Evolutionary conservation across 2,888 invertebrate genomes (phyloP).

Genomic region (Parnassius smintheus): DNA sequence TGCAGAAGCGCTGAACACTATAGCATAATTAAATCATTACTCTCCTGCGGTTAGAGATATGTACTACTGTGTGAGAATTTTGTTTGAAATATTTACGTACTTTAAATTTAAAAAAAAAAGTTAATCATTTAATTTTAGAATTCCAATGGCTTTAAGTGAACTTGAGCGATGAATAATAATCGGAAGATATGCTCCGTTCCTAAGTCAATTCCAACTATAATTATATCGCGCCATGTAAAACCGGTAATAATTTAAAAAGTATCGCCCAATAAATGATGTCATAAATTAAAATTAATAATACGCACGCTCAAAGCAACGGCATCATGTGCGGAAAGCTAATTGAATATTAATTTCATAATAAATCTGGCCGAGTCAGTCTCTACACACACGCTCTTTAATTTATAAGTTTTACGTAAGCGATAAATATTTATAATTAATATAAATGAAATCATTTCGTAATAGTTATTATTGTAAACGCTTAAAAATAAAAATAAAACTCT

Average conservation of each 20-base stretch:
- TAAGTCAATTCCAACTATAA: constrained; percentile 10
- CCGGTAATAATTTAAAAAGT: constrained; percentile 75
- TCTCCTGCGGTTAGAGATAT: too few relatives aligned
- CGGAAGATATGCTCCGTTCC: background rate
- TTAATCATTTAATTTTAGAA: too few relatives aligned
- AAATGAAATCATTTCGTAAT: background rate
- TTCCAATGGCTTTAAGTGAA: too few relatives aligned
- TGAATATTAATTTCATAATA: constrained; percentile 80
- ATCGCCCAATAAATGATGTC: constrained; percentile 76
- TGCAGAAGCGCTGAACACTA: too few relatives aligned
- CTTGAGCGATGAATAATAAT: background rate
- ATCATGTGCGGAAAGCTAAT: constrained; percentile 81
- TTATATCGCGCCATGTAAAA: constrained; percentile 45
- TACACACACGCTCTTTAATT: constrained; percentile 56
- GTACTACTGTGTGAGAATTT: too few relatives aligned
- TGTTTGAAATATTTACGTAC: too few relatives aligned
- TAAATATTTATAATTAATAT: constrained; percentile 12
- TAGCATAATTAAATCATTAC: too few relatives aligned
- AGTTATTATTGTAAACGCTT: background rate
- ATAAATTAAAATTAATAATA: constrained; percentile 80
- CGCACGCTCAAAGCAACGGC: constrained; percentile 72
- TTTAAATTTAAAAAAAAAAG: background rate
- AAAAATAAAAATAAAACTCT: background rate
- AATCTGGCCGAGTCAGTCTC: constrained; percentile 72
- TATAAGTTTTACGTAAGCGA: constrained; percentile 51